A percentile compares a stretch with the other conserved stretches of the same genome.
Evolutionary conservation across 30 jellyfish, hydroid and myxozoan species (phyloP).

Genomic region (Chironex yamaguchii): DNA sequence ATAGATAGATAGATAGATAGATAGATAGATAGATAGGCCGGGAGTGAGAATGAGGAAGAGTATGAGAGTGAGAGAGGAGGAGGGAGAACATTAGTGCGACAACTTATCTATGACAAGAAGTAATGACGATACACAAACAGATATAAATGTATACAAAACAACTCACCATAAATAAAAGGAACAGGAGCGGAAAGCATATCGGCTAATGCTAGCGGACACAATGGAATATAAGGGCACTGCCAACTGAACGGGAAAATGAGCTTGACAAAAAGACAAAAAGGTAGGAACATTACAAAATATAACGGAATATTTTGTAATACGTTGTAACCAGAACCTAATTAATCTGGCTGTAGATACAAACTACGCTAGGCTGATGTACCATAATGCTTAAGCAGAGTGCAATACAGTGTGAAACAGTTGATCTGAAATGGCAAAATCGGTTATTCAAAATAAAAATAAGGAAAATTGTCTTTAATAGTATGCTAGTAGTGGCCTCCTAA

Average conservation of each 20-base stretch:
- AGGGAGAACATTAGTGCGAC: too few species aligned
- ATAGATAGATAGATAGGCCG: too few species aligned
- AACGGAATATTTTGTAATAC: not conserved
- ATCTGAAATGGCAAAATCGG: not conserved
- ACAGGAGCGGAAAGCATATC: conserved; percentile 95
- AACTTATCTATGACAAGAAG: not conserved
- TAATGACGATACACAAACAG: not conserved
- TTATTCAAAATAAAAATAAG: too few species aligned
- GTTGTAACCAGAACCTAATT: not conserved
- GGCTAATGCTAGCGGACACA: conserved; percentile 96
- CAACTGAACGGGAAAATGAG: conserved; percentile 94
- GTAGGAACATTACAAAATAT: not conserved
- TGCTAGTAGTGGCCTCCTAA: too few species aligned
- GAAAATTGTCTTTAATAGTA: too few species aligned
- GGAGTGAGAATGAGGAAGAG: too few species aligned
- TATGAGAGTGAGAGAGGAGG: too few species aligned
- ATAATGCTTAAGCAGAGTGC: too few species aligned
- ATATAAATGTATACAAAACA: not conserved
- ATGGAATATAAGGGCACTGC: conserved; percentile 99
- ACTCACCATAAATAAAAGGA: conserved; percentile 94
- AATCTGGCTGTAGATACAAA: not conserved
- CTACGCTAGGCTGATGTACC: not conserved
- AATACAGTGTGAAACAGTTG: not conserved
- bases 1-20: too few species aligned
- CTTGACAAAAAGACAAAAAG: conserved; percentile 45